Percentiles rank a stretch among this genome's conserved stretches.
Evolutionary conservation across 2,113 vertebrate species (phyloP).

Genomic region (Opisthocomus hoazin): DNA sequence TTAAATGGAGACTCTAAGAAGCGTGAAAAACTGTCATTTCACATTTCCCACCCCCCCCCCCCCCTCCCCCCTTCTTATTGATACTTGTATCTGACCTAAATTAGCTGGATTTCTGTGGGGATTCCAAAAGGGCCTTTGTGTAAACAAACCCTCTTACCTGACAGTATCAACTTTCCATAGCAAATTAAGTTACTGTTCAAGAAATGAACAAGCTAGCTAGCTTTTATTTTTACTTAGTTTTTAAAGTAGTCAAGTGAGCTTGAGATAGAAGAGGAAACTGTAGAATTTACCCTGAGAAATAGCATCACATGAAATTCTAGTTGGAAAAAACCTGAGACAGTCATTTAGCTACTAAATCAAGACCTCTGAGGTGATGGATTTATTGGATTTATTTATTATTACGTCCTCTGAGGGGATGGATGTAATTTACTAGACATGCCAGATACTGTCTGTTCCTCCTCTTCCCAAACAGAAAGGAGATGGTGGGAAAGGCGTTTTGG

Average conservation of each 20-base stretch:
- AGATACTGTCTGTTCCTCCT: background rate
- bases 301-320: background rate
- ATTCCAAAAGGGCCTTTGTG: background rate
- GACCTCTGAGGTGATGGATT: background rate
- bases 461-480: background rate
- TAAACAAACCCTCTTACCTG: background rate
- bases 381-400: background rate
- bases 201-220: background rate
- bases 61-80: rapidly evolving
- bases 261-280: background rate
- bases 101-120: background rate
- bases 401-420: background rate
- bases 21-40: background rate
- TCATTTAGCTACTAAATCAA: background rate
- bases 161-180: background rate
- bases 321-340: background rate
- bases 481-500: background rate
- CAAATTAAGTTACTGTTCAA: background rate
- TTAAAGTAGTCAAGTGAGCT: background rate
- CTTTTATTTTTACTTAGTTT: background rate
- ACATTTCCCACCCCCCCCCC: rapidly evolving
- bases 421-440: background rate
- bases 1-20: background rate
- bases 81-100: background rate
- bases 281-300: background rate